Evolutionary conservation across 2,888 invertebrate species (phyloP).

Genomic region (Caprella mutica): DNA sequence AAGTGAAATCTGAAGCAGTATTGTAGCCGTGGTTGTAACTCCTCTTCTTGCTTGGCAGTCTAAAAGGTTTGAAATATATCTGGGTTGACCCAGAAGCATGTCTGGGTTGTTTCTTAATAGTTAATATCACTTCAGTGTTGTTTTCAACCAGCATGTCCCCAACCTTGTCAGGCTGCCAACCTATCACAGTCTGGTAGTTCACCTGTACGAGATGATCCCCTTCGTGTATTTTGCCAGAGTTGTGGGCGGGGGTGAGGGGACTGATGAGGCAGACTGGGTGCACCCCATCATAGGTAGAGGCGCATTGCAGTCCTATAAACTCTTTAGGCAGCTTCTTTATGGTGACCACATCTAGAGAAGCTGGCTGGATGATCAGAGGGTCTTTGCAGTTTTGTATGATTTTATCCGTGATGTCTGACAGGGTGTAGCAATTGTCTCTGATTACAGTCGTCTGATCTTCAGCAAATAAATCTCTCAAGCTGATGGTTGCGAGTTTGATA

Average conservation of each 20-base stretch:
- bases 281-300: slow-evolving; percentile 54
- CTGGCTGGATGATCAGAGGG: slow-evolving; percentile 81
- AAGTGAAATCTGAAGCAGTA: background rate
- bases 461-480: slow-evolving; percentile 80
- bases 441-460: slow-evolving; percentile 52
- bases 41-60: slow-evolving; percentile 40
- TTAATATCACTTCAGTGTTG: slow-evolving; percentile 65
- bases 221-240: slow-evolving; percentile 80
- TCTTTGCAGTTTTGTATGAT: slow-evolving; percentile 57
- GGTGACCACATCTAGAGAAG: slow-evolving; percentile 74
- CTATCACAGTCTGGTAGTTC: slow-evolving; percentile 53
- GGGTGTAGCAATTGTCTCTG: slow-evolving; percentile 14
- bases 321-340: slow-evolving; percentile 71
- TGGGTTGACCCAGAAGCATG: slow-evolving; percentile 51
- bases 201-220: slow-evolving; percentile 95
- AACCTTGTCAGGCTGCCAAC: slow-evolving; percentile 70
- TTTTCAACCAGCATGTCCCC: slow-evolving; percentile 58
- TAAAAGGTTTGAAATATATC: slow-evolving; percentile 51
- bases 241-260: slow-evolving; percentile 82
- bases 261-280: slow-evolving; percentile 78
- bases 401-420: slow-evolving; percentile 26
- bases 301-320: slow-evolving; percentile 43
- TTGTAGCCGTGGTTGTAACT: slow-evolving; percentile 25
- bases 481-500: slow-evolving; percentile 75
- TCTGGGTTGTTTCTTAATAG: slow-evolving; percentile 68